Evolutionary conservation across 2,888 invertebrate species (phyloP).

Genomic region (Synergus laeviventris): DNA sequence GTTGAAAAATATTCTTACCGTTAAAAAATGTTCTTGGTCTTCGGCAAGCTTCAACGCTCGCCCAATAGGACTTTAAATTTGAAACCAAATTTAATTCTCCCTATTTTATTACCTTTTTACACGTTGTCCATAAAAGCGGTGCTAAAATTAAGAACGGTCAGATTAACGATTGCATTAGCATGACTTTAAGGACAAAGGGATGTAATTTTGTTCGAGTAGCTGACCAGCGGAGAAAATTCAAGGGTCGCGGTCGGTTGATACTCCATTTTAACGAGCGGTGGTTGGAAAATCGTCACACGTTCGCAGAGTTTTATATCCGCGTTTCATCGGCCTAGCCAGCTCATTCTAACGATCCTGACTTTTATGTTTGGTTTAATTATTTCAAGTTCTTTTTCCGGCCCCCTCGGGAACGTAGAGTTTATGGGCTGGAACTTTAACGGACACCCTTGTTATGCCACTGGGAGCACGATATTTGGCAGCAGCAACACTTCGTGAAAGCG

Average conservation of each 20-base stretch:
- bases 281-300: conserved; percentile 54
- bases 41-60: not conserved
- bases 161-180: conserved; percentile 14
- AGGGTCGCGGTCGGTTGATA: conserved; percentile 40
- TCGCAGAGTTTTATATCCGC: conserved; percentile 50
- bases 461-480: conserved; percentile 40
- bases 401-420: conserved; percentile 53
- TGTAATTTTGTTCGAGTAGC: conserved; percentile 20
- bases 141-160: not conserved
- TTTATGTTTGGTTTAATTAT: conserved; percentile 65
- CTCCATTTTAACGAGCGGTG: conserved; percentile 55
- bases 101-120: not conserved
- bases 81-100: not conserved
- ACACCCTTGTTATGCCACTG: conserved; percentile 40
- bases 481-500: conserved; percentile 39
- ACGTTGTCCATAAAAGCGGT: conserved; percentile 5
- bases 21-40: not conserved
- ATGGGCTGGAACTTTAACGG: conserved; percentile 62
- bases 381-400: conserved; percentile 52
- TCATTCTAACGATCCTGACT: conserved; percentile 54
- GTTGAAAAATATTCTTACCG: not conserved
- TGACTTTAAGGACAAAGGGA: conserved; percentile 20
- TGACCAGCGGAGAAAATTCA: conserved; percentile 18
- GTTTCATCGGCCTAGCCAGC: conserved; percentile 15
- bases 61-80: not conserved